phyloP scores from a whole-genome alignment of 1,140 invertebrate genomes.

The Nasonia giraulti region DNA sequence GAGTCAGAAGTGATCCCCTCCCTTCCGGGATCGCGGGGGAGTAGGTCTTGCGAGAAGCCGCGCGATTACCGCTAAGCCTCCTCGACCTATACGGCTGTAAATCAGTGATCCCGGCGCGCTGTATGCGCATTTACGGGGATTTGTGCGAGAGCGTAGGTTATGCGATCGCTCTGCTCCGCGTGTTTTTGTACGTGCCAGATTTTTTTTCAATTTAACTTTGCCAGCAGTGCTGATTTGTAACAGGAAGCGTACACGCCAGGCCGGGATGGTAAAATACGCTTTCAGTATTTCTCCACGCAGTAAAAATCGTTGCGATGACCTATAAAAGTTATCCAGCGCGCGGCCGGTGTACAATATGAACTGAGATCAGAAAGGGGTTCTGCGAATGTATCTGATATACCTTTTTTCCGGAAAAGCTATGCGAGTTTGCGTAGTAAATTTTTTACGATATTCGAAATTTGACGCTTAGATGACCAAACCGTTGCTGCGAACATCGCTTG shows the following conservation, averaged over 20 bases:
- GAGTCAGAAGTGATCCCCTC: neutral
- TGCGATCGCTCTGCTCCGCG: too few species aligned
- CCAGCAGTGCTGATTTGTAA: neutral
- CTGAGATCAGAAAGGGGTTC: neutral
- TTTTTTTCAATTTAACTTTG: constrained; percentile 2
- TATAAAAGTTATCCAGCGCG: neutral
- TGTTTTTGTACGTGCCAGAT: neutral
- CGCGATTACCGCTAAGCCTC: neutral
- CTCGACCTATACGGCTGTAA: neutral
- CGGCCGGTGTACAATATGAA: neutral
- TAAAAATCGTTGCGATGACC: neutral
- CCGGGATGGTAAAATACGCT: neutral
- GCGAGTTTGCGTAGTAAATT: neutral
- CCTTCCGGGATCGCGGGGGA: neutral
- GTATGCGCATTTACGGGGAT: neutral
- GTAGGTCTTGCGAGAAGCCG: neutral
- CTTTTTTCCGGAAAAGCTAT: neutral
- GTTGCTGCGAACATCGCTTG: too few species aligned
- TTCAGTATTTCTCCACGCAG: neutral
- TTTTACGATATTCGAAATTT: neutral
- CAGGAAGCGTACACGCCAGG: neutral
- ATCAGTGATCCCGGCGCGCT: neutral
- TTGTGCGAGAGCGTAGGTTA: neutral
- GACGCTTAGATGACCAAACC: too few species aligned
- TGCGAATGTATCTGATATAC: neutral